A percentile compares a stretch with the other conserved stretches of the same genome.
Conservation (phyloP, 2,113 vertebrate genomes). For the Hemichromis elongatus region DNA sequence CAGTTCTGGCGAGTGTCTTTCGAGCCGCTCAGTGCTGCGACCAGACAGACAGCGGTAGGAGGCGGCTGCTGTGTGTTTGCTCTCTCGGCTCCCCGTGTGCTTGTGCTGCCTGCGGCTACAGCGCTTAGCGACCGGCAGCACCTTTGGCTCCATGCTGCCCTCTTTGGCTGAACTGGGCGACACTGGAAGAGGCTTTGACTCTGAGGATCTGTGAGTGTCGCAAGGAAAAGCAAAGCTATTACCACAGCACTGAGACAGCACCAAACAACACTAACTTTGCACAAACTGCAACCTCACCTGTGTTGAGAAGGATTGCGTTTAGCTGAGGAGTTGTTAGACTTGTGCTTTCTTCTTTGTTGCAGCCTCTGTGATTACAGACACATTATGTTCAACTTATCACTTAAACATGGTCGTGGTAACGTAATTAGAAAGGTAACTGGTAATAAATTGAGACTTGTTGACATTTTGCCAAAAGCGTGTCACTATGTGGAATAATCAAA, state of each 20-base stretch:
- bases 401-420: not conserved
- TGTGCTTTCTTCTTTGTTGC: constrained; percentile 46
- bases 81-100: not conserved
- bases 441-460: not conserved
- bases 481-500: not conserved
- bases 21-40: not conserved
- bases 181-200: not conserved
- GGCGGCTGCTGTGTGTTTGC: not conserved
- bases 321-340: not conserved
- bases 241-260: not conserved
- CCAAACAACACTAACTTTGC: not conserved
- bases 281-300: constrained; percentile 27
- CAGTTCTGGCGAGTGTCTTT: not conserved
- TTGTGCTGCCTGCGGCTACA: not conserved
- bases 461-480: not conserved
- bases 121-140: not conserved
- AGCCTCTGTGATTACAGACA: constrained; percentile 13
- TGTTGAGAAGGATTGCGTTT: not conserved
- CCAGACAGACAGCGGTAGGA: not conserved
- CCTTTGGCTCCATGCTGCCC: not conserved
- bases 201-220: constrained; percentile 34
- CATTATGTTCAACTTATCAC: not conserved
- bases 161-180: not conserved
- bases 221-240: not conserved
- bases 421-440: not conserved